phyloP scores from a whole-genome alignment of 2,113 vertebrate species.

The Tretioscincus oriximinensis region DNA sequence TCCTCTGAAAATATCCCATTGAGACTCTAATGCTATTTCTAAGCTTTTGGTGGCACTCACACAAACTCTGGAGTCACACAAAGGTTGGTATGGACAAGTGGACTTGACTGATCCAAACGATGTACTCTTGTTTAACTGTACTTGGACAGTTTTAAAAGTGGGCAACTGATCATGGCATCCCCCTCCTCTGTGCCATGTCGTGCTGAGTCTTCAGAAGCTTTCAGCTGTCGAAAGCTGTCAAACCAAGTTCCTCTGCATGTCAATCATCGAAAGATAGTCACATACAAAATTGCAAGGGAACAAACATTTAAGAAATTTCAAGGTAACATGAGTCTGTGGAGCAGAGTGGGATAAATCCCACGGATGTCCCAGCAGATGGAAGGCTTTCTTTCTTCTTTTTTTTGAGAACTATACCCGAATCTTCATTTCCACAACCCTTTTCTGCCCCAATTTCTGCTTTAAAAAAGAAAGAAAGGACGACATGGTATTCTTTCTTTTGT shows the following conservation, averaged over 20 bases:
- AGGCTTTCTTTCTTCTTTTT: not conserved
- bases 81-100: not conserved
- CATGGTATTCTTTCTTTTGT: constrained; percentile 13
- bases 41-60: too few species aligned
- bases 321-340: not conserved
- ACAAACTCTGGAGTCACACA: too few species aligned
- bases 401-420: not conserved
- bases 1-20: too few species aligned
- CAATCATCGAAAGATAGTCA: not conserved
- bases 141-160: not conserved
- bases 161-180: too few species aligned
- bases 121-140: not conserved
- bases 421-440: not conserved
- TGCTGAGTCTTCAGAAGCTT: not conserved
- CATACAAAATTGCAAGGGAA: not conserved
- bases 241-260: not conserved
- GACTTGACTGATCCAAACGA: not conserved
- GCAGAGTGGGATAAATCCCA: not conserved
- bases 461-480: not conserved
- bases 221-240: not conserved
- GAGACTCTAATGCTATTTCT: too few species aligned
- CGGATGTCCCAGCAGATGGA: not conserved
- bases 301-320: not conserved
- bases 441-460: not conserved
- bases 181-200: not conserved